Conservation (phyloP, 2,888 invertebrate species). For the Apamea anceps region DNA sequence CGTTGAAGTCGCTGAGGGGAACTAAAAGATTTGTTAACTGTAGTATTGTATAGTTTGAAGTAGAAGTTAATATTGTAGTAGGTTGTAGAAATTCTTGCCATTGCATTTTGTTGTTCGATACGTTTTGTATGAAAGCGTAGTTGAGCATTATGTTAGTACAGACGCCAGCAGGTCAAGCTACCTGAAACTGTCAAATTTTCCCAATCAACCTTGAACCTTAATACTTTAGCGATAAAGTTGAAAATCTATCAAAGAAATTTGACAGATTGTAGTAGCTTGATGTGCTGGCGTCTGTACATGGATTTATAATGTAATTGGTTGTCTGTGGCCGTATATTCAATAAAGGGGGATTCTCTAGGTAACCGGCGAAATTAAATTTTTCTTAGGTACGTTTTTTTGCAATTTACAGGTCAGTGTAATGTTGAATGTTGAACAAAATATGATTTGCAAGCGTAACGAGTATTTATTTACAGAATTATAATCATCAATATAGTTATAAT, state of each 20-base stretch:
- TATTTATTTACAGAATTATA: neutral
- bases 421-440: neutral
- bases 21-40: slow-evolving; percentile 38
- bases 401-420: neutral
- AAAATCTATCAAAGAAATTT: too few relatives aligned
- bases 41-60: slow-evolving; percentile 37
- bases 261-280: too few relatives aligned
- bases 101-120: slow-evolving; percentile 53
- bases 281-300: too few relatives aligned
- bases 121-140: slow-evolving; percentile 55
- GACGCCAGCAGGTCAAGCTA: too few relatives aligned
- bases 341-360: neutral
- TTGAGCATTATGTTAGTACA: slow-evolving; percentile 47
- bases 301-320: slow-evolving; percentile 29
- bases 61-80: slow-evolving; percentile 39
- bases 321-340: slow-evolving; percentile 33
- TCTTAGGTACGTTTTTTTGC: neutral
- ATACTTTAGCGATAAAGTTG: too few relatives aligned
- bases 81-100: slow-evolving; percentile 66
- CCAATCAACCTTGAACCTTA: too few relatives aligned
- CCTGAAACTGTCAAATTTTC: too few relatives aligned
- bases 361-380: neutral
- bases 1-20: slow-evolving; percentile 27
- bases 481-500: too few relatives aligned
- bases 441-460: neutral